Evolutionary conservation across 2,888 invertebrate species (phyloP).

Genomic region (Coleophora flavipennella): DNA sequence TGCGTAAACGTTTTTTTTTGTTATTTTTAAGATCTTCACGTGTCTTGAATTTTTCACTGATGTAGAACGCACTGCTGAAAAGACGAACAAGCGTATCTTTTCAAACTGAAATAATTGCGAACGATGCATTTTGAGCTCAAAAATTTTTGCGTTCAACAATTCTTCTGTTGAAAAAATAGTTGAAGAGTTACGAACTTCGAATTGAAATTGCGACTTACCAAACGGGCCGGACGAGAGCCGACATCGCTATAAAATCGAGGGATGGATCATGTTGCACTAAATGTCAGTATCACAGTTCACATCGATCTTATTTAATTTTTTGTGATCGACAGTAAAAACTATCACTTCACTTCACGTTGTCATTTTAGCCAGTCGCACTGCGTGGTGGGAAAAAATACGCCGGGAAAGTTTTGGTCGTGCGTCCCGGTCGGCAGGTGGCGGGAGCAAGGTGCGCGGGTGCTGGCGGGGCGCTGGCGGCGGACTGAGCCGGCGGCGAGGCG

Average conservation of each 20-base stretch:
- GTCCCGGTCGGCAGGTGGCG: constrained; percentile 26
- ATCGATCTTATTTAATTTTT: constrained; percentile 6
- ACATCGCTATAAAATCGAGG: constrained; percentile 68
- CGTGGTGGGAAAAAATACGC: constrained; percentile 35
- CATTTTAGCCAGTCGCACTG: constrained; percentile 31
- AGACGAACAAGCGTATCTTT: constrained; percentile 33
- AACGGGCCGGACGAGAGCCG: constrained; percentile 69
- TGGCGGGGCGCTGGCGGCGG: constrained; percentile 60
- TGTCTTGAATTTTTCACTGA: constrained; percentile 48
- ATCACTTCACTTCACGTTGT: constrained; percentile 47
- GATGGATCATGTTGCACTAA: constrained; percentile 58
- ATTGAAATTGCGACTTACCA: constrained; percentile 56
- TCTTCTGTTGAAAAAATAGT: constrained; percentile 29
- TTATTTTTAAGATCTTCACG: constrained; percentile 39
- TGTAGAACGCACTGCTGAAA: constrained; percentile 58
- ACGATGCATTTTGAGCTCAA: constrained; percentile 18
- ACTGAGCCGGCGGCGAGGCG: constrained; percentile 37
- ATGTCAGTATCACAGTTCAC: constrained; percentile 45
- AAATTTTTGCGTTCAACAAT: constrained; percentile 29
- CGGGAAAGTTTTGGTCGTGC: constrained; percentile 59
- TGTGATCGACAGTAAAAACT: constrained; percentile 17
- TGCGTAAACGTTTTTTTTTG: constrained; percentile 54
- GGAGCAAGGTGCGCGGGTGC: constrained; percentile 47
- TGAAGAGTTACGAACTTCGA: constrained; percentile 24
- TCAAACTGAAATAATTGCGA: constrained; percentile 22